Percentiles rank a stretch among this genome's conserved stretches.
Evolutionary conservation across 1,140 invertebrate species (phyloP).

Genomic region (Aphidius ervi): DNA sequence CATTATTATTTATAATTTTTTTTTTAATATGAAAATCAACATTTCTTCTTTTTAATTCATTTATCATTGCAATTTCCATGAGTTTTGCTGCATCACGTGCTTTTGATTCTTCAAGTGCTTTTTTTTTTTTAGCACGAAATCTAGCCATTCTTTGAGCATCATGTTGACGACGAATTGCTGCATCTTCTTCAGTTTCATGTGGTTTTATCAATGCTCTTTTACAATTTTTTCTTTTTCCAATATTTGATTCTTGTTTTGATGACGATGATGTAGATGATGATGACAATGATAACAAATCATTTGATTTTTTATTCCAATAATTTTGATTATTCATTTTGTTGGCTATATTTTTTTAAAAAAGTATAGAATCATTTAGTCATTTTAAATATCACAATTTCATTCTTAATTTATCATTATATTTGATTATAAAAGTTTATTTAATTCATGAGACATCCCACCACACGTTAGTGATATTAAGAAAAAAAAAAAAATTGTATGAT

Average conservation of each 20-base stretch:
- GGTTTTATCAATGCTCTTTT: constrained; percentile 21
- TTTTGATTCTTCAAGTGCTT: constrained; percentile 28
- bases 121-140: constrained; percentile 32
- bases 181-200: constrained; percentile 34
- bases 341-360: too few species aligned
- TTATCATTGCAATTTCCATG: constrained; percentile 20
- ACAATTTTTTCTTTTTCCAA: constrained; percentile 18
- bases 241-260: constrained; percentile 1
- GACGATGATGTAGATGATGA: not conserved
- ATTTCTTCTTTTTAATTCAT: constrained; percentile 25
- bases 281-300: too few species aligned
- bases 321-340: not conserved
- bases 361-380: too few species aligned
- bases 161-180: constrained; percentile 30
- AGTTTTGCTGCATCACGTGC: constrained; percentile 21
- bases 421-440: too few species aligned
- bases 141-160: constrained; percentile 37
- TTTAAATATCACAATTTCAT: too few species aligned
- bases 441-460: too few species aligned
- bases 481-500: too few species aligned
- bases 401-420: too few species aligned
- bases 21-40: constrained; percentile 23
- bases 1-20: constrained; percentile 5
- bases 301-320: not conserved
- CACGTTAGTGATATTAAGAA: too few species aligned